phyloP scores from a whole-genome alignment of 2,888 invertebrate species.

The Frankliniella intonsa region DNA sequence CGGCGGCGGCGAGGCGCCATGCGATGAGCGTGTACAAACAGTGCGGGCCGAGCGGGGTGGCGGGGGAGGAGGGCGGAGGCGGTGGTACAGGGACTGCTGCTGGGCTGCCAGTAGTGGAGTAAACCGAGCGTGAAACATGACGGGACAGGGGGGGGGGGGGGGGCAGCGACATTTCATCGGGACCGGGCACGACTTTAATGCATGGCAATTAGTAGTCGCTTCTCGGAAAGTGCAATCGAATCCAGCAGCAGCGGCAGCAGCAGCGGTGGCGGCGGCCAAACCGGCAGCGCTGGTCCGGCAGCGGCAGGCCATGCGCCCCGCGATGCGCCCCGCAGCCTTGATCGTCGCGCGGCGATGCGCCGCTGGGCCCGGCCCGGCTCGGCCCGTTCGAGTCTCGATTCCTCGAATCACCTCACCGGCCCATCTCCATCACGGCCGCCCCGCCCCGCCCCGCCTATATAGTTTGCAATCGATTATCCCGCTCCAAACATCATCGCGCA shows the following conservation, averaged over 20 bases:
- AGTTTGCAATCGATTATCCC: no score
- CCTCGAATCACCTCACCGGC: no score
- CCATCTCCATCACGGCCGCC: no score
- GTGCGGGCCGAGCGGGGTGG: background rate
- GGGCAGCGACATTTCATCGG: background rate
- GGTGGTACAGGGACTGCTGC: background rate
- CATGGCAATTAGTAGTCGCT: background rate
- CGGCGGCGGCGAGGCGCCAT: background rate
- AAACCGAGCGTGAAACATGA: background rate
- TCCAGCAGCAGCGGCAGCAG: no score
- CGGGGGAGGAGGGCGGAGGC: background rate
- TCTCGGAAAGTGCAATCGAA: background rate
- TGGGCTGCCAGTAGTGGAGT: background rate
- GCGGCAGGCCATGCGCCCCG: background rate
- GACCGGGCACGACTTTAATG: background rate
- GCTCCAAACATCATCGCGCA: no score
- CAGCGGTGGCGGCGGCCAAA: no score
- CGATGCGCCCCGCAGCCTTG: background rate
- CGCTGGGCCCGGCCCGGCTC: background rate
- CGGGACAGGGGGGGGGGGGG: background rate
- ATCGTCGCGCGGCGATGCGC: background rate
- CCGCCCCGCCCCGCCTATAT: no score
- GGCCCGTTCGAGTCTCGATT: background rate
- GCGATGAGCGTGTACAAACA: background rate
- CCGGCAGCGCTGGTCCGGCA: background rate